Percentiles rank a stretch among this genome's conserved stretches.
Evolutionary conservation across 2,888 invertebrate genomes (phyloP).

Genomic region (Selenia dentaria): DNA sequence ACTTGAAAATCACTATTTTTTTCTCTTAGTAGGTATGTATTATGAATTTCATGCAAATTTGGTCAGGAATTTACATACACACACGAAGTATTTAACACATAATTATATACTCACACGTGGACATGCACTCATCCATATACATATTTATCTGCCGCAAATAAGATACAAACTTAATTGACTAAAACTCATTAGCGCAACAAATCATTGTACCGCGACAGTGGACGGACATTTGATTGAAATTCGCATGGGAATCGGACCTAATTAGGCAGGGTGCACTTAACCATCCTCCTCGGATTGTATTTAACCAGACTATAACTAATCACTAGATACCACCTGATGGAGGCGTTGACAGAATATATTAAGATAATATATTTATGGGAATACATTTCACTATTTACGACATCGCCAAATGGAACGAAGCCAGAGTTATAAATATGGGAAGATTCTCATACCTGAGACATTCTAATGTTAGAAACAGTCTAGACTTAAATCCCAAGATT

Average conservation of each 20-base stretch:
- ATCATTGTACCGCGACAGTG: slow-evolving; percentile 1
- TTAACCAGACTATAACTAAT: slow-evolving; percentile 34
- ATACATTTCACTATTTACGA: slow-evolving; percentile 22
- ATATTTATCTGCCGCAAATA: no score
- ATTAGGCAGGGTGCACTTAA: not conserved
- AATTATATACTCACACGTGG: no score
- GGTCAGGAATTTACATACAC: no score
- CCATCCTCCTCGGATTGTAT: slow-evolving; percentile 6
- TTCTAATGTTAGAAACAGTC: slow-evolving; percentile 27
- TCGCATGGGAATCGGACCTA: slow-evolving; percentile 23
- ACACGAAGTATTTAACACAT: no score
- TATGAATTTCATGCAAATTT: no score
- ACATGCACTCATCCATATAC: no score
- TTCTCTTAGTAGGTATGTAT: no score
- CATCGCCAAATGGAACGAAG: slow-evolving; percentile 35
- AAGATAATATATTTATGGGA: slow-evolving; percentile 38
- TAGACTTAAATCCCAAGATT: slow-evolving; percentile 31
- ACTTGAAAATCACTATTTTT: no score
- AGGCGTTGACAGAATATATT: slow-evolving; percentile 34
- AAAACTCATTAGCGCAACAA: slow-evolving; percentile 1
- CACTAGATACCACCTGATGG: slow-evolving; percentile 28
- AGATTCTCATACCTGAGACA: slow-evolving; percentile 25
- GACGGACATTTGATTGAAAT: slow-evolving; percentile 1
- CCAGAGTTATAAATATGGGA: slow-evolving; percentile 54
- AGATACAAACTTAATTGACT: not conserved